Base-by-base conservation (phyloP, 2,888 invertebrate species). In the Euphydryas editha region DNA sequence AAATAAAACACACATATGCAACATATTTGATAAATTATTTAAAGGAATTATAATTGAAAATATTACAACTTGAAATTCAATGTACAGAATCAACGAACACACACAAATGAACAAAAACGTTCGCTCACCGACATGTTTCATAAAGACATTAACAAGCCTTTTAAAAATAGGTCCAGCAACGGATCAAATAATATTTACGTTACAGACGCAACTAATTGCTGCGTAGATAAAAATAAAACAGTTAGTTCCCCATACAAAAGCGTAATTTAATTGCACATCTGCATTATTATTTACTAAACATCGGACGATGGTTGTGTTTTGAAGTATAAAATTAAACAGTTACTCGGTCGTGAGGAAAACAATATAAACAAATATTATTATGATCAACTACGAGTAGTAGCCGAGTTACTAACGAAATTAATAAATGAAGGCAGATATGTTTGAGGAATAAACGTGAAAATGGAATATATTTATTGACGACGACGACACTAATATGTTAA, bases 271-370 rank as follows among this genome's bases (percentile, higher is more conserved):
- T 44, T 62, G 24, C 54, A 62, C 55, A 62, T 55, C 55, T 62
- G 62, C 44, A 18, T 62, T 62, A 15, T 17, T 36, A 62, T 62
- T 62, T 44, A 55, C n/a, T 24, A 55, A 56, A 37, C 37, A 37
- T 36, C 17, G 17, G 6, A 54, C 44, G 13, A 44, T 55, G 30
- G 30, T 30, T 30, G 30, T 4, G 30, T 30, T 30, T 30, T 30
- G 8, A 15, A 24, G 24, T 24, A 24, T 24, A 15, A 21, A 51
- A 51, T 51, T 8, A n/a, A 51, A 24, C 20, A 47, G 7, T 24
- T 51, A 24, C 15, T n/a, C n/a, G 24, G 8, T 51, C 7, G 49
- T 51, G 7, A 51, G 21, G 15, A 51, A n/a, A n/a, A n/a, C 2
- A 51, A 17, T 1, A 20, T 20, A 47, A 13, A 51, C 21, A 15